Evolutionary conservation across 2,113 vertebrate species (phyloP).

Genomic region (Python bivittatus): DNA sequence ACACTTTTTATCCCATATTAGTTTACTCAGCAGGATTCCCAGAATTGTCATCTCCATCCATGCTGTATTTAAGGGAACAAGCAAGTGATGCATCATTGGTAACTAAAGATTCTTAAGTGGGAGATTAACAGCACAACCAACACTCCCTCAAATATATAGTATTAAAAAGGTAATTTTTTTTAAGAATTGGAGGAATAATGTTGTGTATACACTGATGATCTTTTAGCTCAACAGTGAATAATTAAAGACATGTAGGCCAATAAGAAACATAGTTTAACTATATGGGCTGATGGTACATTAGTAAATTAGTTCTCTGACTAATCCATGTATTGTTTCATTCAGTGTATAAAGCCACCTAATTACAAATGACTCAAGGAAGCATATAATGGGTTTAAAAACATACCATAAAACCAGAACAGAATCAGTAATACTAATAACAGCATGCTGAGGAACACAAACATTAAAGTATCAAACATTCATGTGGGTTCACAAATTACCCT

Average conservation of each 20-base stretch:
- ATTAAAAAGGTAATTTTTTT: background rate
- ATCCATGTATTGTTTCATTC: background rate
- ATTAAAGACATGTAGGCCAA: background rate
- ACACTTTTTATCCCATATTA: background rate
- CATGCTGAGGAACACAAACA: background rate
- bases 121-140: too few species aligned
- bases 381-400: background rate
- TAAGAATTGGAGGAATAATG: background rate
- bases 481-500: background rate
- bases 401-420: background rate
- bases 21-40: background rate
- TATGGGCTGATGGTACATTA: background rate
- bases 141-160: background rate
- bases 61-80: background rate
- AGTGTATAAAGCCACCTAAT: background rate
- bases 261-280: background rate
- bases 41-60: background rate
- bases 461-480: background rate
- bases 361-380: background rate
- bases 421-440: background rate
- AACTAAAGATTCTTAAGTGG: too few species aligned
- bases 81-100: background rate
- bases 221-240: background rate
- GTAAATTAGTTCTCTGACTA: background rate
- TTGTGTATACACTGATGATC: background rate